Percentiles rank a stretch among this genome's conserved stretches.
Conservation (phyloP, 1,140 invertebrate species). For the Orchesella cincta region DNA sequence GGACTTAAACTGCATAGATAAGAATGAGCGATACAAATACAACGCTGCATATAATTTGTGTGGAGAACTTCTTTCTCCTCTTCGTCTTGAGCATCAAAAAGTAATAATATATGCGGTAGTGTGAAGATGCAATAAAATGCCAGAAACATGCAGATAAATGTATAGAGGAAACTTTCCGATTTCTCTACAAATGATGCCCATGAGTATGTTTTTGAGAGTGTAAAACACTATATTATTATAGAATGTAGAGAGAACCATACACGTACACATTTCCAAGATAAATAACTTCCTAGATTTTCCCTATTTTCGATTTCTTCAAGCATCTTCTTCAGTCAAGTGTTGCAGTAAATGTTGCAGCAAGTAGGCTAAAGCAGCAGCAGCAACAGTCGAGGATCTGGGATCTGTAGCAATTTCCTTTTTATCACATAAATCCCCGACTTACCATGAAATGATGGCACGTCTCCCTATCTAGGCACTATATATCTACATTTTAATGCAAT, state of each 20-base stretch:
- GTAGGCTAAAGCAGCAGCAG: background rate
- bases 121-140: background rate
- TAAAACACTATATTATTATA: background rate
- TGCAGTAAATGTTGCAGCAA: conserved; percentile 10
- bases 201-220: background rate
- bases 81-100: too few species aligned
- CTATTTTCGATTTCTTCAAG: background rate
- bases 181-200: background rate
- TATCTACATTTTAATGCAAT: too few species aligned
- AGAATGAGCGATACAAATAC: background rate
- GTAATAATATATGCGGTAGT: background rate
- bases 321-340: background rate
- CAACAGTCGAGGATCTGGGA: too few species aligned
- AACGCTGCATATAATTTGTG: background rate
- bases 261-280: too few species aligned
- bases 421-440: too few species aligned
- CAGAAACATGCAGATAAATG: background rate
- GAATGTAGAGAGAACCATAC: too few species aligned
- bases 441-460: too few species aligned
- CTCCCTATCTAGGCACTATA: too few species aligned
- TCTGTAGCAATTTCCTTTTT: too few species aligned
- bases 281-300: conserved; percentile 12
- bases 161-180: background rate
- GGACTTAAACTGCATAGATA: too few species aligned
- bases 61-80: too few species aligned